Base-by-base conservation (phyloP, 2,888 invertebrate genomes). In the Griposia aprilina region DNA sequence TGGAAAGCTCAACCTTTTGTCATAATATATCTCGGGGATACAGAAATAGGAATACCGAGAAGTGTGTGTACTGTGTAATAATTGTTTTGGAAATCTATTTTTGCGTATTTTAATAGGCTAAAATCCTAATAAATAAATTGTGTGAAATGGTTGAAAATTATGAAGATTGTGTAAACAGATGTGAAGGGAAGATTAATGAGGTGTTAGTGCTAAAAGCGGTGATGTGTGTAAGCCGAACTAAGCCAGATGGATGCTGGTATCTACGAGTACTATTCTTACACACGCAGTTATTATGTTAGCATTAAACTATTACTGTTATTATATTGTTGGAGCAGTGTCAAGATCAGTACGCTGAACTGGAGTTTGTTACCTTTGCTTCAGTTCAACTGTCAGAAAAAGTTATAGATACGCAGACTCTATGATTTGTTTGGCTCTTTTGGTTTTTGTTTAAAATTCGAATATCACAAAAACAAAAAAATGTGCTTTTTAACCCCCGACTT, bases 151-250 rank as follows among this genome's bases (percentile, higher is more conserved):
- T 87, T 86, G 86, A 87, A 78, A 91, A 84, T 89, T 90, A 91
- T 89, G 90, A 87, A 78, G 78, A 88, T 81, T 84, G 75, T 78
- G 79, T 91, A 90, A 91, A 91, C 90, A 91, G 82, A 87, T 85
- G 82, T 80, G 75, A 83, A 74, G 65, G 82, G 57, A 87, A 89
- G 91, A 92, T 92, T 88, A 90, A 92, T 90, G 90, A 87, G 87
- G 86, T 86, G 86, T 86, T 90, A 87, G 86, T 84, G 83, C 78
- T 80, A 75, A 84, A 85, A 87, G 86, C 87, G 88, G 85, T 88
- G 85, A 90, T 86, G 88, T 87, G 87, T 88, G 87, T 87, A 84
- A 86, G 85, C 87, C 78, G 87, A 90, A 89, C 87, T 87, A 86
- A 88, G 84, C 91, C 91, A 91, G 90, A 89, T 85, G 84, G 80